These are phyloP conservation scores for Styela plicata DNA, from an alignment of 23 tunicate species.

Conservation along the genomic window DNA sequence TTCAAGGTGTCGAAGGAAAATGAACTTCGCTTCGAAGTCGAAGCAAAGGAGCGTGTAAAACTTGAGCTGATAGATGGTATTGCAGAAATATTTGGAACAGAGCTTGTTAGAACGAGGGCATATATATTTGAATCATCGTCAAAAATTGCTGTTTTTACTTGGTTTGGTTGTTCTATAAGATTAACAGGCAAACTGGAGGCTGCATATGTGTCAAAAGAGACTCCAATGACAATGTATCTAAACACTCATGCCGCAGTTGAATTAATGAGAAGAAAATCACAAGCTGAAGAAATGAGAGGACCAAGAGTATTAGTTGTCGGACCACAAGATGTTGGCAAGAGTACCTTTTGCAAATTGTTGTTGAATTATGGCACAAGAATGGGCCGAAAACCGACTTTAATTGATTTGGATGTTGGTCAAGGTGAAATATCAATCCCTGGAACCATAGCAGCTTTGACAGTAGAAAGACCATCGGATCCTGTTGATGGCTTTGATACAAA, in stretches of 20 bases:
- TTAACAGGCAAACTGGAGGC: constrained; percentile 86
- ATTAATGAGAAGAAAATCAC: constrained; percentile 57
- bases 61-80: constrained; percentile 80
- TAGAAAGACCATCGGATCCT: constrained; percentile 92
- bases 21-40: constrained; percentile 93
- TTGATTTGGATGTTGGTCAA: constrained; percentile 92
- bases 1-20: constrained; percentile 68
- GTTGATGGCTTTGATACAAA: constrained; percentile 83
- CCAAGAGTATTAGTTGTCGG: constrained; percentile 87
- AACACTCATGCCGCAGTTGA: constrained; percentile 87
- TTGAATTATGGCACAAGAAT: constrained; percentile 73
- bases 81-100: constrained; percentile 95
- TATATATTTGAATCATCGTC: constrained; percentile 86
- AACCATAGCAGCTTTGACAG: constrained; percentile 79
- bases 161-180: constrained; percentile 73
- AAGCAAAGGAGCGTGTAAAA: constrained; percentile 69
- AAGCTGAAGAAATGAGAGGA: constrained; percentile 63
- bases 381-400: constrained; percentile 69
- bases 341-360: constrained; percentile 66
- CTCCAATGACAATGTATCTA: constrained; percentile 88
- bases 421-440: constrained; percentile 92
- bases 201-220: constrained; percentile 90
- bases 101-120: constrained; percentile 66
- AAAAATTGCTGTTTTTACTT: constrained; percentile 85
- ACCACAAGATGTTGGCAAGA: constrained; percentile 91